phyloP scores from a whole-genome alignment of 2,888 invertebrate species.

The Galeruca laticollis region DNA sequence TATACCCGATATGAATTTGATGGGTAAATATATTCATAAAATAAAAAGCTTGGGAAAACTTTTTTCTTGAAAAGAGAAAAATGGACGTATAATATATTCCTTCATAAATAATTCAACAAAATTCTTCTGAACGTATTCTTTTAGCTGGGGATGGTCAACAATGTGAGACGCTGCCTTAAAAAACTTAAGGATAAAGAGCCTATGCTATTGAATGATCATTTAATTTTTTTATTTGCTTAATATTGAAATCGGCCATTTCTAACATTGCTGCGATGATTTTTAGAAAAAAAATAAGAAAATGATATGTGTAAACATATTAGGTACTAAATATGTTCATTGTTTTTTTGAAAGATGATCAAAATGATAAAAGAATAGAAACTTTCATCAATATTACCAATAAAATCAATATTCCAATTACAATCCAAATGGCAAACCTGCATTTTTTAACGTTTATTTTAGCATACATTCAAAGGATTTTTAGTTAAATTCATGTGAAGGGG shows the following conservation, averaged over 20 bases:
- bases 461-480: too few species aligned
- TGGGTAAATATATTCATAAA: slow-evolving; percentile 16
- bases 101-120: slow-evolving; percentile 33
- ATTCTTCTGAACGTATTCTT: slow-evolving; percentile 11
- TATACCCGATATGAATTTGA: slow-evolving; percentile 8
- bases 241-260: slow-evolving; percentile 34
- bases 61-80: slow-evolving; percentile 5
- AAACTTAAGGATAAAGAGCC: slow-evolving; percentile 49
- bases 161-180: slow-evolving; percentile 35
- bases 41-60: slow-evolving; percentile 2
- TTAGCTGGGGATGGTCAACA: slow-evolving; percentile 29
- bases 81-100: slow-evolving; percentile 22
- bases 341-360: too few species aligned
- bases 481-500: too few species aligned
- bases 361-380: too few species aligned
- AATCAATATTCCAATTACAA: too few species aligned
- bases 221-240: slow-evolving; percentile 33
- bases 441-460: too few species aligned
- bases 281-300: too few species aligned
- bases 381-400: too few species aligned
- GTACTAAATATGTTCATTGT: too few species aligned
- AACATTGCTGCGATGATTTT: slow-evolving; percentile 10
- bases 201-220: slow-evolving; percentile 52
- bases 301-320: too few species aligned
- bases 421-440: too few species aligned